Percentiles rank a stretch among this genome's conserved stretches.
Evolutionary conservation across 2,888 invertebrate genomes (phyloP).

Genomic region (Sepioteuthis lessoniana): DNA sequence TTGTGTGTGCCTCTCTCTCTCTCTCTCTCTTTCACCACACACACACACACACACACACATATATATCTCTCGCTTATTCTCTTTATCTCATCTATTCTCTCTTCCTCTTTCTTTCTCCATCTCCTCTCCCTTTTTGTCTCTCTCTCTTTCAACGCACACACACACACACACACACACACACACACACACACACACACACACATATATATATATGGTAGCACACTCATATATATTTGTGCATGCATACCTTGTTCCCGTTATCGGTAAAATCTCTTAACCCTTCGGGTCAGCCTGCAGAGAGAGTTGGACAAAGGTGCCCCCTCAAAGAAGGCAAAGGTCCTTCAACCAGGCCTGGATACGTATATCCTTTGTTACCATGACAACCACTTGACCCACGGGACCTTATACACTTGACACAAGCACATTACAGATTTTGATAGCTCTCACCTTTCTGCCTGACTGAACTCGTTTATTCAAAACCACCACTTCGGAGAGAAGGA

Average conservation of each 20-base stretch:
- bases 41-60: too few relatives aligned
- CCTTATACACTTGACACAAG: neutral
- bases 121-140: too few relatives aligned
- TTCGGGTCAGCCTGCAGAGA: neutral
- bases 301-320: constrained; percentile 15
- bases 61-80: too few relatives aligned
- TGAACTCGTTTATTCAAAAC: neutral
- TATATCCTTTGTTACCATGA: constrained; percentile 20
- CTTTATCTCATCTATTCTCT: too few relatives aligned
- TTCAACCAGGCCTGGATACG: too few relatives aligned
- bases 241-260: neutral
- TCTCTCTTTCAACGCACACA: too few relatives aligned
- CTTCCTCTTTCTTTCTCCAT: too few relatives aligned
- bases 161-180: too few relatives aligned
- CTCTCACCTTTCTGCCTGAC: neutral
- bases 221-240: neutral
- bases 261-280: neutral
- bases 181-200: too few relatives aligned
- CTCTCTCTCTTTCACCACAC: too few relatives aligned
- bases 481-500: too few relatives aligned
- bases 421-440: neutral
- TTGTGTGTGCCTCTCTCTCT: too few relatives aligned
- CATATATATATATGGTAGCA: neutral
- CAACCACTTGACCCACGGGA: neutral
- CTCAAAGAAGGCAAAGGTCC: neutral